Evolutionary conservation across 2,888 invertebrate species (phyloP), one percentile per base, ranked within the genome.

Genomic region (Terebella lapidaria): DNA sequence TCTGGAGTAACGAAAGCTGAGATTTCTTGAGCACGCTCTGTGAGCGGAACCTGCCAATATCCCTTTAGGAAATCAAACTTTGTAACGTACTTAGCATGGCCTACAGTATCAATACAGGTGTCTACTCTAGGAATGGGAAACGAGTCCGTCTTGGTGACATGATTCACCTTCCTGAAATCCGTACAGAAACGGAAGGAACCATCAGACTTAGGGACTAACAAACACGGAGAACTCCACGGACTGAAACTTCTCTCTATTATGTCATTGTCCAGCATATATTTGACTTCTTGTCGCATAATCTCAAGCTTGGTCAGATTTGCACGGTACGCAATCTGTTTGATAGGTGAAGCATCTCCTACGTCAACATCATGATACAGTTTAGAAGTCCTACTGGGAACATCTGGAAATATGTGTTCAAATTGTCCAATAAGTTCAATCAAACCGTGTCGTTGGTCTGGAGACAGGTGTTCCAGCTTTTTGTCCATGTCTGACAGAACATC

Each of bases 261-360:
- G 15, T 25, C 56, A 5, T 46, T 56, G 4, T 56, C n/a, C 4
- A 56, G 25, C 46, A 56, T 56, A n/a, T 35, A 47, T 18, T 46
- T n/a, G 22, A 56, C 24, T 27, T 56, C 45, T 51, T 18, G 4
- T 15, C n/a, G 35, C 42, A 56, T n/a, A 10, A 20, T 18, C 24
- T 56, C 45, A 18, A 24, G 26, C 22, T 56, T 56, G 5, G 25
- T 51, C 15, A 45, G 56, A 47, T 47, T 56, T 10, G 22, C 18
- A 5, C 42, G 20, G 18, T 56, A 56, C n/a, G 24, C 4, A 5
- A 18, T 15, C 27, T 53, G 27, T 53, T 53, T 53, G 20, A 53
- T 53, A 15, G 54, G 54, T 20, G 24, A 15, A 26, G 25, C 5
- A 18, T 27, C 54, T 15, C 27, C 54, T 18, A 53, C 10, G 27